phyloP scores from a whole-genome alignment of 2,113 vertebrate species.

The Noturus placidus region DNA sequence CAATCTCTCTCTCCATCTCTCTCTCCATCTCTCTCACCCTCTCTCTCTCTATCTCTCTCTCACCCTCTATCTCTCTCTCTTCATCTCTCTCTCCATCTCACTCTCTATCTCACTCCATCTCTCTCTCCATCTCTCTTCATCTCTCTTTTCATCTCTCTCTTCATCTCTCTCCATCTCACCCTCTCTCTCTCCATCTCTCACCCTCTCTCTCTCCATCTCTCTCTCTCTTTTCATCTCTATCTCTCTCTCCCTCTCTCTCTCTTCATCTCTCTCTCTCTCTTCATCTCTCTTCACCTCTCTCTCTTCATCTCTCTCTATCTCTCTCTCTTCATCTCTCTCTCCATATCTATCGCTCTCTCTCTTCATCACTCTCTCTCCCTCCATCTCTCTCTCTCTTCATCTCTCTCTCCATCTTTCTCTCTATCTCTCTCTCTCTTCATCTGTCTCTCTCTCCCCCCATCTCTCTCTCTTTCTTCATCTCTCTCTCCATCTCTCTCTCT shows the following conservation, averaged over 20 bases:
- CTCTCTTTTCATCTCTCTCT: background rate
- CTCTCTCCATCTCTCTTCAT: too few relatives aligned
- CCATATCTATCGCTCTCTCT: accelerated
- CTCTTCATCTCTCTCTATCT: background rate
- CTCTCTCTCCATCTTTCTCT: background rate
- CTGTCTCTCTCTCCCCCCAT: background rate
- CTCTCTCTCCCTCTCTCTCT: background rate
- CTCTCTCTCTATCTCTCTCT: background rate
- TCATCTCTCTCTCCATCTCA: background rate
- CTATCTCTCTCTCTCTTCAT: background rate
- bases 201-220: too few relatives aligned
- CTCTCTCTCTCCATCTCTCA: background rate
- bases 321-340: too few relatives aligned
- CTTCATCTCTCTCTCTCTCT: background rate
- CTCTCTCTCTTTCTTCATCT: accelerated
- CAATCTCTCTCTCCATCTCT: background rate
- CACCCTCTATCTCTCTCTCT: too few relatives aligned
- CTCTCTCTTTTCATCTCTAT: background rate
- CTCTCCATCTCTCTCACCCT: background rate
- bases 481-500: too few relatives aligned
- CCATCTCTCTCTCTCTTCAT: background rate
- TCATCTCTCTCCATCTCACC: too few relatives aligned
- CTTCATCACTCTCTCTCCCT: too few relatives aligned
- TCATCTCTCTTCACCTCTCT: too few relatives aligned
- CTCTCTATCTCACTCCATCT: background rate